Evolutionary conservation across 2,888 invertebrate species (phyloP), one percentile per base, ranked within the genome.

Genomic region (Stramonita haemastoma): DNA sequence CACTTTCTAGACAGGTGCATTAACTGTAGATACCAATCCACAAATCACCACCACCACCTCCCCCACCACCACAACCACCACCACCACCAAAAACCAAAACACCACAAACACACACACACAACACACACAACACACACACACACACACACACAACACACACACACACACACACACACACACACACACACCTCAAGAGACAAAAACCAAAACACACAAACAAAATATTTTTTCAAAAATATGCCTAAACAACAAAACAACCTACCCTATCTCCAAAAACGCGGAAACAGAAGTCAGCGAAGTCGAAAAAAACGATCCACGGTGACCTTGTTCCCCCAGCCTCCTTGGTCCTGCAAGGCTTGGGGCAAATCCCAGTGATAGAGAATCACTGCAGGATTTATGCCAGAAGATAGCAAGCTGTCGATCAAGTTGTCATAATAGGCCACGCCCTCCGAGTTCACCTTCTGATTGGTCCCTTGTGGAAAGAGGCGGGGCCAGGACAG

Each of bases 401-500:
- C 92, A 34, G 96, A 96, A 0, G 95, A 96, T 13, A 97, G 91
- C 19, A 98, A 96, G 93, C 97, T 97, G 93, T 98, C 96, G 88
- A 98, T 97, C 85, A 98, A 95, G 92, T 97, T 97, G 93, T 97
- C 97, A 95, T 98, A 98, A 95, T 77, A 77, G n/a, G n/a, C 96
- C 90, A 97, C 96, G 32, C 98, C 98, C 4, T 97, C 96, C 83
- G 96, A 96, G 94, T 97, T 98, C 36, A 98, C 88, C 17, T 87
- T 60, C 11, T 91, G 90, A 0, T 87, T 90, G 13, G 93, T 93
- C 6, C 95, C 98, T 19, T 96, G 97, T 0, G 98, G 98, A 91
- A 98, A 96, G 87, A 98, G 96, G 87, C 98, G 96, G 0, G 97
- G 96, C 98, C 98, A 98, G 0, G 98, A 97, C 57, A 96, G 92